Percentiles rank a stretch among this genome's conserved stretches.
These are phyloP conservation scores for Eupsilia transversa DNA, from an alignment of 2,888 invertebrate genomes.

Conservation along the genomic window DNA sequence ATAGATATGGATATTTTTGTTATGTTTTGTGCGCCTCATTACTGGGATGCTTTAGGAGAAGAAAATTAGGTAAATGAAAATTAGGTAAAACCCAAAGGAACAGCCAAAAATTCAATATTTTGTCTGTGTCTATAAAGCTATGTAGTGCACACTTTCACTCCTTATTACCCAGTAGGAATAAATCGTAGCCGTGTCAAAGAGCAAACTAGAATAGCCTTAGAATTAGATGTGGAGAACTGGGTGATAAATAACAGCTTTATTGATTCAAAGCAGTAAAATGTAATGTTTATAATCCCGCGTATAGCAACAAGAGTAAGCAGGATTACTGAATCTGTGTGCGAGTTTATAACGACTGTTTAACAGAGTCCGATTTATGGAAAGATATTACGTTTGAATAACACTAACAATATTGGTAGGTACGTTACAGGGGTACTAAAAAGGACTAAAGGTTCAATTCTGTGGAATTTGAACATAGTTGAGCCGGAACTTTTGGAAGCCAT, in stretches of 20 bases:
- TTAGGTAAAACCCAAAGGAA: no score
- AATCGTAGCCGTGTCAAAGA: conserved; percentile 40
- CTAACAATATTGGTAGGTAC: conserved; percentile 36
- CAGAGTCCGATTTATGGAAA: conserved; percentile 49
- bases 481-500: no score
- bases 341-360: conserved; percentile 45
- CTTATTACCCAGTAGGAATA: conserved; percentile 24
- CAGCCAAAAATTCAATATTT: no score
- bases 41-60: no score
- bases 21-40: no score
- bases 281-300: conserved; percentile 25
- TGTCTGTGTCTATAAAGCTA: conserved; percentile 9
- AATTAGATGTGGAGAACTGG: conserved; percentile 30
- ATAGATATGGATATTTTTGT: no score
- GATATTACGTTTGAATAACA: conserved; percentile 36
- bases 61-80: no score
- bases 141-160: conserved; percentile 40
- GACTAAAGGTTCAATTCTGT: conserved; percentile 3
- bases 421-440: conserved; percentile 14
- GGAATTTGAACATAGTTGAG: conserved; percentile 11
- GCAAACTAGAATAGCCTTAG: conserved; percentile 30
- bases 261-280: conserved; percentile 50
- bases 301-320: conserved; percentile 38
- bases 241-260: conserved; percentile 47
- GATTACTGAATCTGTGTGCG: conserved; percentile 30